Conservation (phyloP, 2,797 vertebrate genomes). For the Falco berigora region DNA sequence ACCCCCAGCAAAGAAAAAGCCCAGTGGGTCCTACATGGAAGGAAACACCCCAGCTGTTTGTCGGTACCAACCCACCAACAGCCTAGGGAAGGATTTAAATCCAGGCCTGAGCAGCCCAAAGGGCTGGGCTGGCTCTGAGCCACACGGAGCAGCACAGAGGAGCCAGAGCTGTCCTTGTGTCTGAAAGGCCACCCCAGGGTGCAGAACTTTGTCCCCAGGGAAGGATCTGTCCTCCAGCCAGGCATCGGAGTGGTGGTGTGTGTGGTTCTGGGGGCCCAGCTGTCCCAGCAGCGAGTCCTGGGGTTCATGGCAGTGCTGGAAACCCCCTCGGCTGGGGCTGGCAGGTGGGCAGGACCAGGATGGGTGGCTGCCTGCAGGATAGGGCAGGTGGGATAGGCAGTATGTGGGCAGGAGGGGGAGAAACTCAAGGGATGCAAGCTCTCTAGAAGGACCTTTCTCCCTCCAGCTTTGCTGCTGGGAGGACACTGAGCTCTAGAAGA, state of each 20-base stretch:
- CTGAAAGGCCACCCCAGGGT: neutral
- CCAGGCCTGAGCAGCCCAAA: neutral
- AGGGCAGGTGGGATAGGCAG: neutral
- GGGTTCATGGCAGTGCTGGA: neutral
- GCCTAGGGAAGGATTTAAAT: neutral
- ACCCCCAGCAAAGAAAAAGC: neutral
- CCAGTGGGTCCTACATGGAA: neutral
- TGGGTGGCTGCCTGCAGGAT: neutral
- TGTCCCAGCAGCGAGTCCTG: fast-evolving
- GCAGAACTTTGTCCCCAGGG: neutral
- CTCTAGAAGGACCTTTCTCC: neutral
- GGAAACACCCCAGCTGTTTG: neutral
- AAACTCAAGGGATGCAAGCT: neutral
- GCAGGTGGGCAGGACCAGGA: neutral
- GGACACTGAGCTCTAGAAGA: neutral
- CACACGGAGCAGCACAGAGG: neutral
- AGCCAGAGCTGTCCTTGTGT: neutral
- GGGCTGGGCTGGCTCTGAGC: neutral
- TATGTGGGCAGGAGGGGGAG: neutral
- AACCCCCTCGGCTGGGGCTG: fast-evolving
- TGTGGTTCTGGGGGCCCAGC: neutral
- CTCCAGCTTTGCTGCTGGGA: neutral
- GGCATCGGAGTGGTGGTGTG: fast-evolving
- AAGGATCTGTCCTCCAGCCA: neutral
- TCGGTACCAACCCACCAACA: fast-evolving